Evolutionary conservation across 2,888 invertebrate genomes (phyloP).

Genomic region (Thecophora atra): DNA sequence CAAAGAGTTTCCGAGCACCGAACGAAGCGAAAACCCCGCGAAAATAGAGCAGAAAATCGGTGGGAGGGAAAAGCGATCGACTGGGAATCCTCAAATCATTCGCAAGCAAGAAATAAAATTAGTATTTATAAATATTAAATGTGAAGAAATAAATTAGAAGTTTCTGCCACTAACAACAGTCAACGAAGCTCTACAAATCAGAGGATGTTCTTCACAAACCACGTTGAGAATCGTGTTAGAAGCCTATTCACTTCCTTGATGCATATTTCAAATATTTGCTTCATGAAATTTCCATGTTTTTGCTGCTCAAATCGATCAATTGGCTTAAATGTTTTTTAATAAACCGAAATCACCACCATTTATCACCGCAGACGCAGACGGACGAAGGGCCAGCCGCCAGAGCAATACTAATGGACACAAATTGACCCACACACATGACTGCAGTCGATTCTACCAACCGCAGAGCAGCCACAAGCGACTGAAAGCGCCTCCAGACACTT

Average conservation of each 20-base stretch:
- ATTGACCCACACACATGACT: conserved; percentile 49
- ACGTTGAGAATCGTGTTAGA: not conserved
- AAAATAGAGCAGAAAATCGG: not conserved
- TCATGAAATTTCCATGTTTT: not conserved
- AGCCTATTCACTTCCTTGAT: not conserved
- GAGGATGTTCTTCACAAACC: not conserved
- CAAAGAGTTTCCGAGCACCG: not conserved
- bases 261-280: not conserved
- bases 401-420: conserved; percentile 61
- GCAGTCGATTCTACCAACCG: conserved; percentile 27
- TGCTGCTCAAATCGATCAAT: conserved; percentile 46
- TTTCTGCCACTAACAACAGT: too few species aligned
- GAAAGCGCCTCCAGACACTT: conserved; percentile 35
- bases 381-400: conserved; percentile 49
- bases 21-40: not conserved
- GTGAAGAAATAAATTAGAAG: too few species aligned
- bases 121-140: too few species aligned
- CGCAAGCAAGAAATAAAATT: too few species aligned
- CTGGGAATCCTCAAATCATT: too few species aligned
- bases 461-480: conserved; percentile 34
- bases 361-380: conserved; percentile 43
- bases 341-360: conserved; percentile 54
- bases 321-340: conserved; percentile 58
- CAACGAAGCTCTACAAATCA: too few species aligned
- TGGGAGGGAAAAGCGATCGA: too few species aligned